These are phyloP conservation scores for Hylyphantes graminicola DNA, from an alignment of 1,140 invertebrate species.

Conservation along the genomic window DNA sequence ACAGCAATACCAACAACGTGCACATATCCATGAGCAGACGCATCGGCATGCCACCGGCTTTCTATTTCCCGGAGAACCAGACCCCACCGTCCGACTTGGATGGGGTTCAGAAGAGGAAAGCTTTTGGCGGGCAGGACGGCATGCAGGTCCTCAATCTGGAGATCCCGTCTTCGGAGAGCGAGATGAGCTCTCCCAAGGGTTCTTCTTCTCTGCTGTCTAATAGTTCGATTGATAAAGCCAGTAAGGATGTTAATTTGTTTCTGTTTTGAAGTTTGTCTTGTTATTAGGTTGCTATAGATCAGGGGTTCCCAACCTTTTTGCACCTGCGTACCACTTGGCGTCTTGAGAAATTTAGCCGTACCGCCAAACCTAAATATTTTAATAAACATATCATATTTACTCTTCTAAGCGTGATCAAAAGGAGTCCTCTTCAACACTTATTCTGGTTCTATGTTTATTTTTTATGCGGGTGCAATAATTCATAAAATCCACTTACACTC, in stretches of 20 bases:
- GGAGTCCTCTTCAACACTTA: too few relatives aligned
- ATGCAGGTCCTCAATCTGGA: slow-evolving; percentile 36
- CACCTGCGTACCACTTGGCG: too few relatives aligned
- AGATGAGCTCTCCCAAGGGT: slow-evolving; percentile 23
- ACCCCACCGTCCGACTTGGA: slow-evolving; percentile 73
- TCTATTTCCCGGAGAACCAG: slow-evolving; percentile 81
- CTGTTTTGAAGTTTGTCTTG: not conserved
- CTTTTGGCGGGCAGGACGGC: slow-evolving; percentile 21
- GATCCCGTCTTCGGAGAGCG: slow-evolving; percentile 29
- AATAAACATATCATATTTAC: too few relatives aligned
- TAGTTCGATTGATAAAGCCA: slow-evolving; percentile 34
- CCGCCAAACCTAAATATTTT: too few relatives aligned
- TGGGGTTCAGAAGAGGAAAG: slow-evolving; percentile 3
- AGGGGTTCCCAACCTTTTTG: too few relatives aligned
- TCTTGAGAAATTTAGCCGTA: too few relatives aligned
- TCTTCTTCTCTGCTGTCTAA: not conserved
- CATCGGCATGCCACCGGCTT: slow-evolving; percentile 84
- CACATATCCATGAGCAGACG: slow-evolving; percentile 78
- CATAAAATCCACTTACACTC: too few relatives aligned
- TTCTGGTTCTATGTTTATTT: too few relatives aligned
- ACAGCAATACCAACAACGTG: slow-evolving; percentile 64
- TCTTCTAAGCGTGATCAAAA: too few relatives aligned
- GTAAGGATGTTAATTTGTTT: slow-evolving; percentile 11
- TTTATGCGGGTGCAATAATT: too few relatives aligned
- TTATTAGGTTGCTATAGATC: not conserved